These are phyloP conservation scores for Catostomus latipinnis DNA, from an alignment of 2,797 vertebrate genomes.

Conservation along the genomic window DNA sequence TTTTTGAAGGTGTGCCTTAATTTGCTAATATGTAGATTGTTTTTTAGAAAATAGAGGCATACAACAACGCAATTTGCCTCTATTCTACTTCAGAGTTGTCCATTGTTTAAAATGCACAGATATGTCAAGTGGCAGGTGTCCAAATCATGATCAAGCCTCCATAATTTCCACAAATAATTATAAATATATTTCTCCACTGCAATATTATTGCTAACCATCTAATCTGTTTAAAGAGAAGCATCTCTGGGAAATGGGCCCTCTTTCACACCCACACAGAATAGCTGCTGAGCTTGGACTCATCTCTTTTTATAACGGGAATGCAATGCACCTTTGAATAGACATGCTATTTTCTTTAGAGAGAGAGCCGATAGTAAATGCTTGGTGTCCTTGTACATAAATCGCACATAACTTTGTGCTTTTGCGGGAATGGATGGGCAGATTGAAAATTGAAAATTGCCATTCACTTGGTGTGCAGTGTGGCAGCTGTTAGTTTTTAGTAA, in stretches of 20 bases:
- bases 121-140: constrained; percentile 10
- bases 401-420: background rate
- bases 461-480: background rate
- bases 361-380: background rate
- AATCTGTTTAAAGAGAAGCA: constrained; percentile 35
- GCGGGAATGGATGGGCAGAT: background rate
- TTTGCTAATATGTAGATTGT: background rate
- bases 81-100: background rate
- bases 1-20: background rate
- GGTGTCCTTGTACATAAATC: background rate
- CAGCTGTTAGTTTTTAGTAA: no score
- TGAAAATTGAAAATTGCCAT: background rate
- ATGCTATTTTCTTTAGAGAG: background rate
- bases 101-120: constrained; percentile 16
- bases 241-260: constrained; percentile 5
- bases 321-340: background rate
- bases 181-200: constrained; percentile 2
- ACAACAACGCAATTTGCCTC: background rate
- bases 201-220: constrained; percentile 12
- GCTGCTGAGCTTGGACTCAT: background rate
- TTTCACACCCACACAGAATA: constrained; percentile 32
- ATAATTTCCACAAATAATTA: constrained; percentile 34
- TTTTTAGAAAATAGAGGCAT: background rate
- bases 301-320: constrained; percentile 11
- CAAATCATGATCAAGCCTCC: constrained; percentile 14